Evolutionary conservation across 2,888 invertebrate species (phyloP), one percentile per base, ranked within the genome.

Genomic region (Acleris emargana): DNA sequence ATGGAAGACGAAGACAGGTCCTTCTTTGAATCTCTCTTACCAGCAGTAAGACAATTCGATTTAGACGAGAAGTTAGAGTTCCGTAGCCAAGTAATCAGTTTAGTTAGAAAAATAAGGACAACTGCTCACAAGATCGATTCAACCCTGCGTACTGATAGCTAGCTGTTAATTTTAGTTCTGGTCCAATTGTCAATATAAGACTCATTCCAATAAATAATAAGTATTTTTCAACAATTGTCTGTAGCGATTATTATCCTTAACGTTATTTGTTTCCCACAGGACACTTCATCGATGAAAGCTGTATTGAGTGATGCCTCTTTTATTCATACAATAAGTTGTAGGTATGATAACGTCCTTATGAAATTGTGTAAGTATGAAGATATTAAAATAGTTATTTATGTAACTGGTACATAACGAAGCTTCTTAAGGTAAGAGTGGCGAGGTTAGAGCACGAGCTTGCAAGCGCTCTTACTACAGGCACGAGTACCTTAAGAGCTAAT

Each of bases 21-120:
- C 17, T 90, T 89, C 69, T 89, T 90, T 71, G 86, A 88, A 58
- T 89, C 89, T 0, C 75, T 90, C 16, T 62, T 90, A 55, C 89
- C 89, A 1, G 86, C 87, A 2, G 84, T 89, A 4, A 81, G 86
- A 62, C 78, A 81, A 55, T 88, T 90, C 67, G 79, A 83, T 71
- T 71, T 87, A 64, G 90, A 90, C 68, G 86, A 87, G 68, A 90
- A 90, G 69, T 63, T 89, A 58, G 87, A 87, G 60, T 88, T 89
- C 62, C 81, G 90, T 2, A 80, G 82, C 67, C 84, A 88, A 71
- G 80, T 89, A 38, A 63, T 89, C 17, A 76, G 74, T 64, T 70
- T 86, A 59, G 76, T 89, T n/a, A 87, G 87, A 68, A 75, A 75
- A 54, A 82, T 88, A 64, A 82, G 88, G 50, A 76, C 74, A 11